A percentile compares a stretch with the other conserved stretches of the same genome.
phyloP scores from a whole-genome alignment of 2,888 invertebrate genomes.

The Antheraea assamensis region DNA sequence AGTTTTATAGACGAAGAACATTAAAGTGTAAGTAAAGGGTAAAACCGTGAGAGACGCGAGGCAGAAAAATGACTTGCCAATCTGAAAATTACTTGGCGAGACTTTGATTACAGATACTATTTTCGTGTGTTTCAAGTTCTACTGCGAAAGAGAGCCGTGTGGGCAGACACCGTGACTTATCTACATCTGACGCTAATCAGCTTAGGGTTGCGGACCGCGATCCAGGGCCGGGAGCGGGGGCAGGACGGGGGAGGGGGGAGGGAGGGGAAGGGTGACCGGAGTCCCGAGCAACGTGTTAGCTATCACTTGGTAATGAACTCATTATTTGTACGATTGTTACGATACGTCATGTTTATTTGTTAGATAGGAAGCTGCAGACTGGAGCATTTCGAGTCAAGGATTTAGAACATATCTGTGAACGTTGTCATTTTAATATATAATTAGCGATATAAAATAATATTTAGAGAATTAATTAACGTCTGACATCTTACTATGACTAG shows the following conservation, averaged over 20 bases:
- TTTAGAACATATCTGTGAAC: too few relatives aligned
- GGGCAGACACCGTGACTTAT: slow-evolving; percentile 7
- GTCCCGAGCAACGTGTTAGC: neutral
- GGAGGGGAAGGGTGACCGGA: too few relatives aligned
- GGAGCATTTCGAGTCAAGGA: too few relatives aligned
- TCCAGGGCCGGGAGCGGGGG: neutral
- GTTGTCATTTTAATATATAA: too few relatives aligned
- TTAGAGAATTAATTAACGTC: too few relatives aligned
- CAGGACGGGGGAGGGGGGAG: neutral
- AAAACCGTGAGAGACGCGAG: neutral
- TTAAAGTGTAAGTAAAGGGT: too few relatives aligned
- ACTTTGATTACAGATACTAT: neutral
- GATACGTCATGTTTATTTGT: neutral
- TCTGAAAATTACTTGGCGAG: neutral
- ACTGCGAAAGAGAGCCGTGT: neutral
- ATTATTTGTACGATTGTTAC: neutral
- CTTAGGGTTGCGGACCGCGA: neutral
- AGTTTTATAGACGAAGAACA: too few relatives aligned
- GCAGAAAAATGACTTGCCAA: neutral
- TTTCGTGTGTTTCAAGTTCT: slow-evolving; percentile 2
- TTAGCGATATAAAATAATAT: too few relatives aligned
- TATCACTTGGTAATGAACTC: neutral
- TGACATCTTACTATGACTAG: too few relatives aligned
- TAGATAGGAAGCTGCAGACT: too few relatives aligned
- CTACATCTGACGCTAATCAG: slow-evolving; percentile 1